A percentile compares a stretch with the other conserved stretches of the same genome.
Evolutionary conservation across 2,797 vertebrate species (phyloP).

Genomic region (Hemibagrus guttatus): DNA sequence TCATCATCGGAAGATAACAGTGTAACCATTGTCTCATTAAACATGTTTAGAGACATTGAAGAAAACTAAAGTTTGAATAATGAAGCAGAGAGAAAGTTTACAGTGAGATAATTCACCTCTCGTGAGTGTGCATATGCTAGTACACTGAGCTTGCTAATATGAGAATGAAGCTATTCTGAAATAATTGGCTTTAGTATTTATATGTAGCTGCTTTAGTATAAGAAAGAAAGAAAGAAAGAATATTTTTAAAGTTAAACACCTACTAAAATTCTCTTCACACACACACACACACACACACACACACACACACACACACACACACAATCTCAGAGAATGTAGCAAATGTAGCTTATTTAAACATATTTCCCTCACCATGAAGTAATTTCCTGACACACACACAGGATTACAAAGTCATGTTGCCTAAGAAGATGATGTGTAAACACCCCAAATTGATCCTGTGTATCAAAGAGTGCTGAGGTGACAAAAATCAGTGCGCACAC

Average conservation of each 20-base stretch:
- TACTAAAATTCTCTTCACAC: too few relatives aligned
- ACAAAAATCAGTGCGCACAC: neutral
- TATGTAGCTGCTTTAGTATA: neutral
- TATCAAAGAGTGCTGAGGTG: neutral
- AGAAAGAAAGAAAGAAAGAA: neutral
- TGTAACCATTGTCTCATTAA: neutral
- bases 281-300: neutral
- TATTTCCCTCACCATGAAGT: neutral
- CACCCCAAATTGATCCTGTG: neutral
- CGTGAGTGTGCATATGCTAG: neutral
- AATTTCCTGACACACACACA: neutral
- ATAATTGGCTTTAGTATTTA: neutral
- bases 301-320: slow-evolving; percentile 33
- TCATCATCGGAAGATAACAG: neutral
- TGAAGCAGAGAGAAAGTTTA: neutral
- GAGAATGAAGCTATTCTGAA: neutral
- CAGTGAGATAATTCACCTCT: too few relatives aligned
- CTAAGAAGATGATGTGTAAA: neutral
- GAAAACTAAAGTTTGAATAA: neutral
- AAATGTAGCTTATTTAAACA: too few relatives aligned
- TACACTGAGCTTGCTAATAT: neutral
- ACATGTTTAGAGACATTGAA: neutral
- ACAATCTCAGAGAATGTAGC: neutral
- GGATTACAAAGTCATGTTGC: neutral
- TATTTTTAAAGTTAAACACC: neutral